Evolutionary conservation across 2,113 vertebrate species (phyloP), one percentile per base, ranked within the genome.

Genomic region (Brachypteracias leptosomus): DNA sequence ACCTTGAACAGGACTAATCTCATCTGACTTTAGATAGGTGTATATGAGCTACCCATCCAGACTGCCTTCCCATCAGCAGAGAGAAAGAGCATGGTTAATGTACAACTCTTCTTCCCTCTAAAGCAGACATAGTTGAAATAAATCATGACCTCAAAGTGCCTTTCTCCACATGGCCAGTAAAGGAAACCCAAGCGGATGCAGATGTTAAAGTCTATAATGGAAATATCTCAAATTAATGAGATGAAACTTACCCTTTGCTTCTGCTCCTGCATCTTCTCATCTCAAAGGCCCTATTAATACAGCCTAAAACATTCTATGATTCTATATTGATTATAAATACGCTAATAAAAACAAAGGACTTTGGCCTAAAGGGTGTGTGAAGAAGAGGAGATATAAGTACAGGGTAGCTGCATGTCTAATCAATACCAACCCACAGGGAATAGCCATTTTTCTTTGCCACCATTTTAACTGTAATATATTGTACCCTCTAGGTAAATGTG

Each of bases 381-480:
- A 82, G 40, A 85, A 74, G 66, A 62, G 55, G 62, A 80, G 75
- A 91, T 93, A 57, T 79, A 84, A 89, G 38, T 78, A 84, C 49
- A 83, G 71, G 57, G 55, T 57, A 88, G 81, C 84, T 85, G 38
- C 70, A 92, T 9, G 19, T 73, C 36, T 21, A 5, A 97, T 97
- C 95, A 91, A 96, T 97, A 97, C 29, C 70, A 94, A 52, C 59
- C 94, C 82, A 58, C 77, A 93, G 87, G 95, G 91, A 97, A 83
- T 31, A 73, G 78, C 42, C 62, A 89, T 96, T 96, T 93, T 89
- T 96, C 92, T 96, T 70, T 87, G 85, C 89, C 92, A 95, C 87
- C 88, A 89, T 90, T 92, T 97, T 94, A 94, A 87, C 82, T 73
- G 72, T 68, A 95, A 96, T 97, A 95, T 89, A 95, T 92, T 19